Evolutionary conservation across 2,797 vertebrate genomes (phyloP).

Genomic region (Holocentrus rufus): DNA sequence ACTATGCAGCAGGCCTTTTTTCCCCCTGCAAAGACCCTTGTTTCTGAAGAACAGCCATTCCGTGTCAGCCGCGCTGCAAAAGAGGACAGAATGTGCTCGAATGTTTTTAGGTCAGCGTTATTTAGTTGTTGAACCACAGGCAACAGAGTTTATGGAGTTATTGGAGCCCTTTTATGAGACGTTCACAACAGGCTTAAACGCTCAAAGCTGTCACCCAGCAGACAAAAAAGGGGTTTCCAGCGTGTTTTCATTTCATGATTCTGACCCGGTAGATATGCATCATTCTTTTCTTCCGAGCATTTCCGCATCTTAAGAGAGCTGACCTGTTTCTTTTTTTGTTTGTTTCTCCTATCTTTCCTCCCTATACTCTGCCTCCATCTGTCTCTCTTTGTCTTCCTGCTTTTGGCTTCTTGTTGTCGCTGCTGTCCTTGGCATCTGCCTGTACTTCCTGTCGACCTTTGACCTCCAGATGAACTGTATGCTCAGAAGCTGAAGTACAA

Average conservation of each 20-base stretch:
- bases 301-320: constrained; percentile 64
- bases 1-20: constrained; percentile 11
- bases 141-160: constrained; percentile 45
- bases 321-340: constrained; percentile 55
- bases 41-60: constrained; percentile 43
- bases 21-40: constrained; percentile 17
- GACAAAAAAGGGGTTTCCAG: background rate
- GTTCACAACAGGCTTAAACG: constrained; percentile 34
- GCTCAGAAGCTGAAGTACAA: constrained; percentile 98
- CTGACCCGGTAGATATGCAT: constrained; percentile 32
- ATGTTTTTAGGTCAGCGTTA: constrained; percentile 54
- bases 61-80: constrained; percentile 37
- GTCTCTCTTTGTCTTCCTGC: constrained; percentile 47
- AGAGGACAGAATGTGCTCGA: constrained; percentile 58
- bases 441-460: constrained; percentile 68
- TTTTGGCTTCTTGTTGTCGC: constrained; percentile 65
- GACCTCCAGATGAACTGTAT: constrained; percentile 88
- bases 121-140: constrained; percentile 43
- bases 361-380: constrained; percentile 63
- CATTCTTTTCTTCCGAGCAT: constrained; percentile 55
- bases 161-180: constrained; percentile 47
- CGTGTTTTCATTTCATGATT: constrained; percentile 17
- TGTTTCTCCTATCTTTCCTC: constrained; percentile 62
- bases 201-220: constrained; percentile 37
- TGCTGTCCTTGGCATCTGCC: constrained; percentile 73